Evolutionary conservation across 2,888 invertebrate genomes (phyloP).

Genomic region (Drosophila pegasa): DNA sequence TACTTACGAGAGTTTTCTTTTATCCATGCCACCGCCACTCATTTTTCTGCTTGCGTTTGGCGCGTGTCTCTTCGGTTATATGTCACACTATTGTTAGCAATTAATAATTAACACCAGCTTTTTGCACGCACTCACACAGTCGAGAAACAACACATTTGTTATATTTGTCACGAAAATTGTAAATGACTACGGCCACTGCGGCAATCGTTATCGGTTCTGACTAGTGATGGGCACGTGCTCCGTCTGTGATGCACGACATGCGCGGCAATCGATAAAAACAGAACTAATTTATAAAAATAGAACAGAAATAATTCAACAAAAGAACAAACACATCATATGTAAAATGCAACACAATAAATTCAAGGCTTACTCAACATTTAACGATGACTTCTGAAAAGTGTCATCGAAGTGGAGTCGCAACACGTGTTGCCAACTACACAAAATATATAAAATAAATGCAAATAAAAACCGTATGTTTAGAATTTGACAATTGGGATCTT

Average conservation of each 20-base stretch:
- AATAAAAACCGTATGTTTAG: too few relatives aligned
- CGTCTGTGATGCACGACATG: slow-evolving; percentile 5
- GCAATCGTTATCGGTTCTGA: slow-evolving; percentile 48
- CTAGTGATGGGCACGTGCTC: slow-evolving; percentile 32
- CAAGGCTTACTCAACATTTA: not conserved
- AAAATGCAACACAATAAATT: not conserved
- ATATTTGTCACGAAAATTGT: slow-evolving; percentile 59
- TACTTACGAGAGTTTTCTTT: slow-evolving; percentile 85
- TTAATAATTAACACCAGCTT: slow-evolving; percentile 53
- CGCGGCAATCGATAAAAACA: slow-evolving; percentile 24
- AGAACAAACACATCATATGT: not conserved
- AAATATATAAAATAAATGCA: not conserved
- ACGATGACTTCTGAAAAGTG: not conserved
- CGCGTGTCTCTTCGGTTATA: slow-evolving; percentile 38
- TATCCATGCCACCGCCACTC: slow-evolving; percentile 84
- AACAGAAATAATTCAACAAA: not conserved
- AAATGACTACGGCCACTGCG: slow-evolving; percentile 51
- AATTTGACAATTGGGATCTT: not conserved
- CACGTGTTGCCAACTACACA: slow-evolving; percentile 6
- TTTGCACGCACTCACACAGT: slow-evolving; percentile 61
- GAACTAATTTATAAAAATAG: not conserved
- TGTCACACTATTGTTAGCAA: slow-evolving; percentile 46
- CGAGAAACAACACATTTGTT: slow-evolving; percentile 58
- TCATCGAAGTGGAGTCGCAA: not conserved
- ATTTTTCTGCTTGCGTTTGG: slow-evolving; percentile 61